These are phyloP conservation scores for Diaphora mendica DNA, from an alignment of 2,888 invertebrate genomes.

Conservation along the genomic window DNA sequence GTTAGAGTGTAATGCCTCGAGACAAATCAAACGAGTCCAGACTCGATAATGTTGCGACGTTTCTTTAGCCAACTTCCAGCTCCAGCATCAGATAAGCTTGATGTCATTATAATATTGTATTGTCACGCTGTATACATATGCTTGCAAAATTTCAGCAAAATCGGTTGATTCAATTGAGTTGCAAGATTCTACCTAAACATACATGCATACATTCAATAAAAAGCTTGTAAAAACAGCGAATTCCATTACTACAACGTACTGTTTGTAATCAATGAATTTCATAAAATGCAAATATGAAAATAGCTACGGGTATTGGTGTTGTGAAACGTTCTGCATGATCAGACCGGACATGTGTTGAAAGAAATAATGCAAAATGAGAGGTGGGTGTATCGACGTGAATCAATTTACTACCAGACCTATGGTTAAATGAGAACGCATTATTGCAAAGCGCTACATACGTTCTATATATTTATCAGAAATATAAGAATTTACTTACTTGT, in stretches of 20 bases:
- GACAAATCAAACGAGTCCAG: too few relatives aligned
- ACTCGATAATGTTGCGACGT: too few relatives aligned
- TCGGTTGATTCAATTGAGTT: too few relatives aligned
- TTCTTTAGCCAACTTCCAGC: too few relatives aligned
- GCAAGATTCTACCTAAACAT: too few relatives aligned
- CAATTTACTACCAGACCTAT: constrained; percentile 30
- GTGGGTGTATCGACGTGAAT: constrained; percentile 36
- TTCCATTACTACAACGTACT: background rate
- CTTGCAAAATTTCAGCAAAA: too few relatives aligned
- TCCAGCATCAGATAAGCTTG: too few relatives aligned
- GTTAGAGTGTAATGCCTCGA: too few relatives aligned
- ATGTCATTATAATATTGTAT: too few relatives aligned
- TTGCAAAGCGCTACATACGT: background rate
- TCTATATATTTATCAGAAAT: background rate
- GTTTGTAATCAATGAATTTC: constrained; percentile 35
- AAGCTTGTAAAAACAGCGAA: background rate
- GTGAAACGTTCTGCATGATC: constrained; percentile 43
- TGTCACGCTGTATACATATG: too few relatives aligned
- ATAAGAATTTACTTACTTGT: background rate
- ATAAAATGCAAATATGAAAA: constrained; percentile 44
- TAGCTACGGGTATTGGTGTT: constrained; percentile 48
- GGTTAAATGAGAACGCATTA: constrained; percentile 11
- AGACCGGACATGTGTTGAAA: constrained; percentile 37
- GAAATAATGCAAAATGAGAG: constrained; percentile 46
- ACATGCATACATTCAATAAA: too few relatives aligned